Evolutionary conservation across 2,797 vertebrate genomes (phyloP).

Genomic region (Megaceryle alcyon): DNA sequence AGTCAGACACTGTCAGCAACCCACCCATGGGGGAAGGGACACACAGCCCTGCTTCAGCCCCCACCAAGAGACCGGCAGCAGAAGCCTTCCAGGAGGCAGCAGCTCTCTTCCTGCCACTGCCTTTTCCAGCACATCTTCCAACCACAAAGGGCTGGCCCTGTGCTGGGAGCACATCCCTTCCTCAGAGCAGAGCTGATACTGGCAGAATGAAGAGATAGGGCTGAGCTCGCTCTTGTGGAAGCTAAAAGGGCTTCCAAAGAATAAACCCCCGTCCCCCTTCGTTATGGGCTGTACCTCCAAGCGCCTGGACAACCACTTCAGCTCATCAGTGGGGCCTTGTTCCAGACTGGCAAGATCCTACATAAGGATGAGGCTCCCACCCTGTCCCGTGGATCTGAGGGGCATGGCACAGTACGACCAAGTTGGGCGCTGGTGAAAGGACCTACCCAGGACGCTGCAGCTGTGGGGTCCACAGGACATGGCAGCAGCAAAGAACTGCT

Average conservation of each 20-base stretch:
- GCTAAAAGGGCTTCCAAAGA: background rate
- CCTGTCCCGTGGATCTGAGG: background rate
- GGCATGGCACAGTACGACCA: background rate
- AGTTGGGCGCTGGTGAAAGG: background rate
- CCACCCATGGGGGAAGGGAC: fast-evolving
- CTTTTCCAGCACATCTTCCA: background rate
- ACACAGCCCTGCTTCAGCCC: background rate
- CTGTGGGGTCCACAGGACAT: background rate
- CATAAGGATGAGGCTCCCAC: background rate
- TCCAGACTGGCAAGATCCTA: background rate
- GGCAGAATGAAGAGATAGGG: background rate
- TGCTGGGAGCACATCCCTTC: background rate
- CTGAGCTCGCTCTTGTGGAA: background rate
- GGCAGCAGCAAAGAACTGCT: background rate
- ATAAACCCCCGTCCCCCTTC: background rate
- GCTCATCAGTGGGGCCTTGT: background rate
- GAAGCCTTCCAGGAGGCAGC: background rate
- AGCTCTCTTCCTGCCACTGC: background rate
- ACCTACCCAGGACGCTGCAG: background rate
- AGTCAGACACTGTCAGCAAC: background rate
- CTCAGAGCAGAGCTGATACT: fast-evolving
- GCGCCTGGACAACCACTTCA: background rate
- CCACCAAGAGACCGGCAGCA: background rate
- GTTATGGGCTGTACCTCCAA: background rate
- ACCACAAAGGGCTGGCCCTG: fast-evolving